Conservation (phyloP, 2,113 vertebrate species). For the Pipra filicauda region DNA sequence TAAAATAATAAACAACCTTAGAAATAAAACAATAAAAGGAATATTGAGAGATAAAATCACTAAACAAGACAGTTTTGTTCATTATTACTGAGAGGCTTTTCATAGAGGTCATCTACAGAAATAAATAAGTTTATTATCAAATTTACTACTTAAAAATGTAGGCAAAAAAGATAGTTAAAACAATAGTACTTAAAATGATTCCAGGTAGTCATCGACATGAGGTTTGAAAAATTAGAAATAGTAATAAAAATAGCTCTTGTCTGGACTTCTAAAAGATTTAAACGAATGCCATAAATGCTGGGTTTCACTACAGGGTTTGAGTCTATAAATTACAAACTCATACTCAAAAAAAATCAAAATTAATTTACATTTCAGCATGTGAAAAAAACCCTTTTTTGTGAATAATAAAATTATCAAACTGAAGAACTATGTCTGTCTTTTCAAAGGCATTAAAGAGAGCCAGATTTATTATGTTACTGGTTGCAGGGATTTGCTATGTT, state of each 20-base stretch:
- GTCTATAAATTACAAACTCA: background rate
- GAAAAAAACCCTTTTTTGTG: background rate
- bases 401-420: constrained; percentile 5
- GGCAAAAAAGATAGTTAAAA: background rate
- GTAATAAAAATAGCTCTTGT: background rate
- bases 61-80: background rate
- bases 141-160: background rate
- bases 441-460: background rate
- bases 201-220: background rate
- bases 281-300: background rate
- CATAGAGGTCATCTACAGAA: background rate
- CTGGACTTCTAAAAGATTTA: background rate
- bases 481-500: background rate
- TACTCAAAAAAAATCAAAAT: background rate
- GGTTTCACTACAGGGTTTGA: background rate
- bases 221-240: background rate
- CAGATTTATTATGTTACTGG: background rate
- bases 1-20: background rate
- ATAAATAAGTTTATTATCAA: background rate
- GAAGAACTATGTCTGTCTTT: background rate
- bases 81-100: background rate
- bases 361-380: background rate
- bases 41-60: background rate
- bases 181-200: background rate
- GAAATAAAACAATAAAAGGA: background rate